Conservation (phyloP, 2,797 vertebrate genomes). For the Centropyge bicolor region DNA sequence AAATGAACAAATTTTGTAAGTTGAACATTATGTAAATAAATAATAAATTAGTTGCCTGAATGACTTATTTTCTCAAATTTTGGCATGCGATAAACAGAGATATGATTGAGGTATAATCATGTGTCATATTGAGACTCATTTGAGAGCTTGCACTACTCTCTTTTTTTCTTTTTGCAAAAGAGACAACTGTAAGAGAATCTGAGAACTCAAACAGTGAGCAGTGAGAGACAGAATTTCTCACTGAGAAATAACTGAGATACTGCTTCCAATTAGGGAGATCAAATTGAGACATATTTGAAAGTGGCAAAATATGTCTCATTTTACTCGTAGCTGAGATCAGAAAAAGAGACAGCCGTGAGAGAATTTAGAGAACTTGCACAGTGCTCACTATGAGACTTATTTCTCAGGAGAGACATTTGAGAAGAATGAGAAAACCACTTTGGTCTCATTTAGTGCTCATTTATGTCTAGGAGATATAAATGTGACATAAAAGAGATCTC, state of each 20-base stretch:
- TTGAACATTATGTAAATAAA: too few relatives aligned
- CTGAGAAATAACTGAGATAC: not conserved
- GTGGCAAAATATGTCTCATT: too few relatives aligned
- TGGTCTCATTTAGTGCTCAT: not conserved
- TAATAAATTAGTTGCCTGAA: not conserved
- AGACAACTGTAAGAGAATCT: slow-evolving; percentile 24
- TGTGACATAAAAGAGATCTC: not conserved
- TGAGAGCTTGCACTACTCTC: slow-evolving; percentile 34
- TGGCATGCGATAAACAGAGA: not conserved
- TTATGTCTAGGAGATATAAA: slow-evolving; percentile 1
- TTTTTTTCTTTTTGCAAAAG: slow-evolving; percentile 27
- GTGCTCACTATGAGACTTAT: too few relatives aligned
- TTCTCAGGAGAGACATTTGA: too few relatives aligned
- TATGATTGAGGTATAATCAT: not conserved
- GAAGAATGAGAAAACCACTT: slow-evolving; percentile 1
- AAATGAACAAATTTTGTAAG: too few relatives aligned
- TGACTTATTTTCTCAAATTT: not conserved
- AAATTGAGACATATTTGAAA: too few relatives aligned
- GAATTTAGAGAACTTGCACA: too few relatives aligned
- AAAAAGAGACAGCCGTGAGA: too few relatives aligned
- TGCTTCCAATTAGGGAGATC: not conserved
- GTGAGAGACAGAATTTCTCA: slow-evolving; percentile 6
- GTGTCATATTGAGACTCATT: slow-evolving; percentile 21
- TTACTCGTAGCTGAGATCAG: too few relatives aligned
- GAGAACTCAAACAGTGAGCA: slow-evolving; percentile 27